Conservation (phyloP, 2,888 invertebrate species). For the Hemaris fuciformis region DNA sequence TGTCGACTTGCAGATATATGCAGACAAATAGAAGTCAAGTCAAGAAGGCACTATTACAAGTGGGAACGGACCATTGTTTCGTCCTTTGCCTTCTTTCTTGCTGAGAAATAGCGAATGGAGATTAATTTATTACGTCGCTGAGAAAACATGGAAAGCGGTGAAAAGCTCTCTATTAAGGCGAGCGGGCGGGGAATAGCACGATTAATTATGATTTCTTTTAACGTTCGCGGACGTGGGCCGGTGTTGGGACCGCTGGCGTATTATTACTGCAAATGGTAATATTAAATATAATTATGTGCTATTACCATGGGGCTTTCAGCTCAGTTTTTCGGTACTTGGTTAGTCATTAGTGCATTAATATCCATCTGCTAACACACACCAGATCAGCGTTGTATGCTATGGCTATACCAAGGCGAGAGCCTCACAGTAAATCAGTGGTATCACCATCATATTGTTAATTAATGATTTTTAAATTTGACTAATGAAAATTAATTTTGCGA, state of each 20-base stretch:
- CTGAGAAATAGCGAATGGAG: slow-evolving; percentile 64
- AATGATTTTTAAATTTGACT: no score
- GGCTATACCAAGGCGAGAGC: no score
- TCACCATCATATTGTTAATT: no score
- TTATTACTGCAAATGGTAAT: slow-evolving; percentile 38
- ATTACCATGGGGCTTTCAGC: no score
- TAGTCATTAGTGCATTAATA: no score
- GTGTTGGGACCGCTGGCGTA: slow-evolving; percentile 36
- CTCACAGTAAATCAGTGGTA: no score
- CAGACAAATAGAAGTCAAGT: not conserved
- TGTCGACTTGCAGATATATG: not conserved
- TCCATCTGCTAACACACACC: no score
- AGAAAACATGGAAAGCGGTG: slow-evolving; percentile 74
- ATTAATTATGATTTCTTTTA: slow-evolving; percentile 81
- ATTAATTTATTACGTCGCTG: slow-evolving; percentile 77
- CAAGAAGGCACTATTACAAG: slow-evolving; percentile 29
- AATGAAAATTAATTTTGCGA: no score
- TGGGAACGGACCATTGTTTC: slow-evolving; percentile 59
- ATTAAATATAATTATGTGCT: slow-evolving; percentile 20
- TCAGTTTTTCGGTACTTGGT: no score
- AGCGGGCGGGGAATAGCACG: slow-evolving; percentile 64
- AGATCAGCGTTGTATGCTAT: no score
- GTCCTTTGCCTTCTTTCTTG: slow-evolving; percentile 45
- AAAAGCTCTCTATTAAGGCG: slow-evolving; percentile 76
- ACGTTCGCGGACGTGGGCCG: slow-evolving; percentile 55